A percentile compares a stretch with the other conserved stretches of the same genome.
These are phyloP conservation scores for Caenorhabditis sp. DNA, from an alignment of 2,888 invertebrate genomes.

Conservation along the genomic window DNA sequence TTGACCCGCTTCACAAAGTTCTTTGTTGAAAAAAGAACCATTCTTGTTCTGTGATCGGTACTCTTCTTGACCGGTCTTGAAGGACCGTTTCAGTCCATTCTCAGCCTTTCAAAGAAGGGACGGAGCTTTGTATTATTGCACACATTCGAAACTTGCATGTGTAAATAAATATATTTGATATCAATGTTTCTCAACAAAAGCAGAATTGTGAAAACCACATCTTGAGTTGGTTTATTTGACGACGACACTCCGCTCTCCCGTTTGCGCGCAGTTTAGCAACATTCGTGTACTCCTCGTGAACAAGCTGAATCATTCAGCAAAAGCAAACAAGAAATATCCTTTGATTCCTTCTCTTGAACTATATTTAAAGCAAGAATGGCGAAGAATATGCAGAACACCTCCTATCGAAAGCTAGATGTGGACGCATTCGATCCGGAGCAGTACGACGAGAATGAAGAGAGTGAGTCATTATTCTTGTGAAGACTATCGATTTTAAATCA, in stretches of 20 bases:
- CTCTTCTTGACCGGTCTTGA: constrained; percentile 45
- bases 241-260: constrained; percentile 39
- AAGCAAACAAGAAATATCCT: not conserved
- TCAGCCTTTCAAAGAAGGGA: constrained; percentile 40
- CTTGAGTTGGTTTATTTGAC: not conserved
- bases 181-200: not conserved
- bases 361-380: constrained; percentile 69
- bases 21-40: constrained; percentile 63
- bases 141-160: constrained; percentile 24
- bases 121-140: constrained; percentile 28
- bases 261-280: constrained; percentile 18
- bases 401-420: constrained; percentile 80
- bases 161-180: constrained; percentile 36
- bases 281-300: constrained; percentile 24
- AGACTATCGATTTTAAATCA: not conserved
- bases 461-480: constrained; percentile 58
- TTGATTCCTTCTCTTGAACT: not conserved
- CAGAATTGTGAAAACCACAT: not conserved
- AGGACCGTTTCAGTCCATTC: constrained; percentile 23
- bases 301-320: constrained; percentile 15
- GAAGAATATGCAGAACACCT: constrained; percentile 78
- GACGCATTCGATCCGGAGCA: constrained; percentile 80
- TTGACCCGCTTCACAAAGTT: constrained; percentile 22
- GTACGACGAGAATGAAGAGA: constrained; percentile 78
- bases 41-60: constrained; percentile 27